phyloP scores from a whole-genome alignment of 2,113 vertebrate species.

The Ginglymostoma cirratum region DNA sequence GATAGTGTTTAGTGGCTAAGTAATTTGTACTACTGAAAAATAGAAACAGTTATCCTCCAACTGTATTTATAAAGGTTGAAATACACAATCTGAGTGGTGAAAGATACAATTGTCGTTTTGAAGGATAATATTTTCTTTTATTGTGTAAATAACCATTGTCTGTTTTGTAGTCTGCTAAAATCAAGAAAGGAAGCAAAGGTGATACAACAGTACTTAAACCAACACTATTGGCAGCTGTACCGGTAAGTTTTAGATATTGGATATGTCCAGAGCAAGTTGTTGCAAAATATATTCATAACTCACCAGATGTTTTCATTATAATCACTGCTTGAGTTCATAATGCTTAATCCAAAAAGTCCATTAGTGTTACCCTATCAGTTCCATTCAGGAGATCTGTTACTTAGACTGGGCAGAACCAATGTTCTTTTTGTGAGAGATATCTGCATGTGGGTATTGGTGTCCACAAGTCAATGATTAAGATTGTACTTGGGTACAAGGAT shows the following conservation, averaged over 20 bases:
- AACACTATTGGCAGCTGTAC: conserved; percentile 90
- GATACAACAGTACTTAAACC: conserved; percentile 78
- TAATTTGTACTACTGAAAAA: neutral
- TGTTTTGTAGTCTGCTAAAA: conserved; percentile 80
- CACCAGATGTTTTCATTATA: neutral
- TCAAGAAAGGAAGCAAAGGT: conserved; percentile 91
- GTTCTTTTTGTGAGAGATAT: neutral
- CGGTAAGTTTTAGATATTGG: conserved; percentile 62
- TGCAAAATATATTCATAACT: neutral
- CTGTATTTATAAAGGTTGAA: neutral
- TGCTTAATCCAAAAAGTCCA: neutral
- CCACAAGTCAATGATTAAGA: neutral
- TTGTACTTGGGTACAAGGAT: neutral
- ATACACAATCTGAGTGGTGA: neutral
- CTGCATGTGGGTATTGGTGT: neutral
- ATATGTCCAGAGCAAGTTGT: neutral
- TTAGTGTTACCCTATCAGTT: neutral
- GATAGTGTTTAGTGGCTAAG: neutral
- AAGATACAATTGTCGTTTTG: neutral
- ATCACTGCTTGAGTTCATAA: neutral
- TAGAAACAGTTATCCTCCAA: neutral
- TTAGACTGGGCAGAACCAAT: neutral
- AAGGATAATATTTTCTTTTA: neutral
- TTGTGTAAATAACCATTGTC: conserved; percentile 41
- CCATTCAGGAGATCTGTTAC: neutral